Conservation (phyloP, 2,888 invertebrate genomes). For the Xiphydria camelus region DNA sequence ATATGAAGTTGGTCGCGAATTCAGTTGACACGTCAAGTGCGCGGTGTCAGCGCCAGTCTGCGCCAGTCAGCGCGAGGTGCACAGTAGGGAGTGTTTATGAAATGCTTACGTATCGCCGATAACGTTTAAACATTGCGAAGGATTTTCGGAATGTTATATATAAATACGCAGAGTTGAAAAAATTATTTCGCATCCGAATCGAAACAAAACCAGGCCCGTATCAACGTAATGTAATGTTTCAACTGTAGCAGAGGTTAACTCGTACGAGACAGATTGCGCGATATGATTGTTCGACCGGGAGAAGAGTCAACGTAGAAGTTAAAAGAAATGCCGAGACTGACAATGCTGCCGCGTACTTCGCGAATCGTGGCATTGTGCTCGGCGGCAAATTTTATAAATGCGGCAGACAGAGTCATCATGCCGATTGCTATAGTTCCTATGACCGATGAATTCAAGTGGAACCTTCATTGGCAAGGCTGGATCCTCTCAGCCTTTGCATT, state of each 20-base stretch:
- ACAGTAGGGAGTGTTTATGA: no score
- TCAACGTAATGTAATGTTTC: not conserved
- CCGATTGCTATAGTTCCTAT: slow-evolving; percentile 77
- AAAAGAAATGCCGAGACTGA: slow-evolving; percentile 56
- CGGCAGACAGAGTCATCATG: slow-evolving; percentile 77
- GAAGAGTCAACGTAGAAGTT: not conserved
- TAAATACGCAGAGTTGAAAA: no score
- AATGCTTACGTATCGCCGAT: no score
- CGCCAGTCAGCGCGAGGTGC: no score
- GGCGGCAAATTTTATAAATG: slow-evolving; percentile 75
- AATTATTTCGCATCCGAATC: not conserved
- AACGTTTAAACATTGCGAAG: no score
- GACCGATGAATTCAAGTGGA: slow-evolving; percentile 73
- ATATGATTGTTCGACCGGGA: slow-evolving; percentile 18
- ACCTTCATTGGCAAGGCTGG: slow-evolving; percentile 73
- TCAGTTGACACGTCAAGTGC: no score
- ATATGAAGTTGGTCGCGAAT: no score
- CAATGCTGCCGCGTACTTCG: slow-evolving; percentile 62
- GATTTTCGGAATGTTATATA: no score
- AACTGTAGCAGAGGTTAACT: not conserved
- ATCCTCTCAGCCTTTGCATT: slow-evolving; percentile 76
- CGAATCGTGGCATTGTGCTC: slow-evolving; percentile 71
- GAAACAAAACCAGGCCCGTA: not conserved
- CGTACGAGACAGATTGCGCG: slow-evolving; percentile 1
- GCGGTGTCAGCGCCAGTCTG: no score